Conservation (phyloP, 2,113 vertebrate species). For the Anoura caudifer region DNA sequence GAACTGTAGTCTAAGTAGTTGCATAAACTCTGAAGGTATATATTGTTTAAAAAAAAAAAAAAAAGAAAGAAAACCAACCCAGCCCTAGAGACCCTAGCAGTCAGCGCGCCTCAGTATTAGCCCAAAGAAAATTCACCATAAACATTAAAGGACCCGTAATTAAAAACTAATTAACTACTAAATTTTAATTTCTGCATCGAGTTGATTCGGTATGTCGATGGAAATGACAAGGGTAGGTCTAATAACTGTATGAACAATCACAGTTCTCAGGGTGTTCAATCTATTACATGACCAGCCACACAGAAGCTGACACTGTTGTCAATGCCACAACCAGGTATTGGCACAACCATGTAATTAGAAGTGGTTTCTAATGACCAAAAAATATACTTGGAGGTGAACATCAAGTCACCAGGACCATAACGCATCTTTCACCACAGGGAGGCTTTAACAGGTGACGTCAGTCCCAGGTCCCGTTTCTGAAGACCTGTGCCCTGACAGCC, state of each 20-base stretch:
- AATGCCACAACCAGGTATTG: background rate
- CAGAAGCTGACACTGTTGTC: background rate
- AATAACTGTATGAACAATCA: background rate
- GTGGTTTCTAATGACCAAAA: background rate
- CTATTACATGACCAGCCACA: background rate
- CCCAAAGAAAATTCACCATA: background rate
- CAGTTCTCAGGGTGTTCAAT: background rate
- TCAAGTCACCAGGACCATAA: background rate
- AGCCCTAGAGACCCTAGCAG: background rate
- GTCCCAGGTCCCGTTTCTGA: background rate
- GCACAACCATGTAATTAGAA: no score
- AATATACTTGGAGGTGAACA: background rate
- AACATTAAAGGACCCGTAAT: background rate
- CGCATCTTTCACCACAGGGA: background rate
- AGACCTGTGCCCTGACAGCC: background rate
- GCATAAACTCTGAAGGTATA: no score
- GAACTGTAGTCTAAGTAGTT: no score
- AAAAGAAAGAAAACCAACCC: background rate
- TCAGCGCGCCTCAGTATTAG: background rate
- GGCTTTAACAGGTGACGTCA: background rate
- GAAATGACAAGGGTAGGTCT: background rate
- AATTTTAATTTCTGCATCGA: background rate
- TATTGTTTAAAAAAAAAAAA: background rate
- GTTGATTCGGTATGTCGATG: background rate
- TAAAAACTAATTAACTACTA: background rate